Percentiles rank a stretch among this genome's conserved stretches.
Conservation (phyloP, 2,888 invertebrate genomes). For the Zootermopsis nevadensis region DNA sequence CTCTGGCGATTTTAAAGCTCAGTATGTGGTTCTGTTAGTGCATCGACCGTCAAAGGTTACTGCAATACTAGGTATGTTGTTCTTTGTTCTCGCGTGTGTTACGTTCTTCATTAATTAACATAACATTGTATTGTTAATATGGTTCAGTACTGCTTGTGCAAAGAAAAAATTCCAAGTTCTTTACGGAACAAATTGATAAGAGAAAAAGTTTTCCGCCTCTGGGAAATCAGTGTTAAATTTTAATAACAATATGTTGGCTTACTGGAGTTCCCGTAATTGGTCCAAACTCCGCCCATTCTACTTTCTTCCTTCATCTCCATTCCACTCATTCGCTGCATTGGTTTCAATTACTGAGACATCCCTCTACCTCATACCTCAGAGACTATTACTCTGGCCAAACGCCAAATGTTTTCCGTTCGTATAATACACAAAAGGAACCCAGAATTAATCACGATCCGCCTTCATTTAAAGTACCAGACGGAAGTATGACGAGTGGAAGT, state of each 20-base stretch:
- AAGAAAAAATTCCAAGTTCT: too few species aligned
- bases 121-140: neutral
- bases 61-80: too few species aligned
- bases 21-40: too few species aligned
- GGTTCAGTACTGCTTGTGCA: neutral
- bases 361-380: neutral
- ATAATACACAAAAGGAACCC: neutral
- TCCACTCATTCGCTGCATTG: neutral
- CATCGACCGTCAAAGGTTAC: too few species aligned
- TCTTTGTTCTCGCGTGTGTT: too few species aligned
- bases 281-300: neutral
- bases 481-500: neutral
- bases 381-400: neutral
- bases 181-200: neutral
- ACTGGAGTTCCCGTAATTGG: neutral
- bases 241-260: neutral
- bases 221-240: constrained; percentile 16
- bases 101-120: too few species aligned
- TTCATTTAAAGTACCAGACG: neutral
- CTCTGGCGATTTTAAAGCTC: too few species aligned
- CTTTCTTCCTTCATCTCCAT: neutral
- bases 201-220: neutral
- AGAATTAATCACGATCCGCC: neutral
- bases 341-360: neutral
- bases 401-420: constrained; percentile 11